Evolutionary conservation across 2,888 invertebrate species (phyloP), one percentile per base, ranked within the genome.

Genomic region (Dichetophora obliterata): DNA sequence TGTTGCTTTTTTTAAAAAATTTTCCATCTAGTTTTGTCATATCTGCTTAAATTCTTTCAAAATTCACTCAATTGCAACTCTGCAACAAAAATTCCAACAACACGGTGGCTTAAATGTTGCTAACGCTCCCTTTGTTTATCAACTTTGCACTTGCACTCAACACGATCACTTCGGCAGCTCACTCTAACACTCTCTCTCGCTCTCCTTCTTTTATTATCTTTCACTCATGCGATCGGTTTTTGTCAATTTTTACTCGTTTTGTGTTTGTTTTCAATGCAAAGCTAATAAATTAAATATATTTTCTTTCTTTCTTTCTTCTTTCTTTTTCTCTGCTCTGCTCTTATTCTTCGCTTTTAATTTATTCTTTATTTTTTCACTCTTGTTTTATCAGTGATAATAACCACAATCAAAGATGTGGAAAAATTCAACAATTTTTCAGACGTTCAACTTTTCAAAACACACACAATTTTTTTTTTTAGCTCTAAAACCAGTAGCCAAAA

Each of bases 261-360:
- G 43, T 43, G 43, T 43, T 43, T 43, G 43, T 43, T 43, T 43
- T 43, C 43, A 43, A 43, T 43, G 43, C 43, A 43, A 43, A 43
- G 43, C 11, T 43, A 43, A 43, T 43, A 43, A 43, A 43, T 43
- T 43, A 43, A 43, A 43, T 70, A 63, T 63, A 70, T 74, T 70
- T 43, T 77, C 59, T 27, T 37, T 59, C 19, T 24, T n/a, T n/a
- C n/a, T n/a, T 74, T 59, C 37, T 34, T 75, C 74, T 77, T 71
- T 74, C 66, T 59, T 34, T 75, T 75, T 77, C 74, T 74, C 70
- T 59, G 24, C 52, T 57, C 69, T 70, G n/a, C 48, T 50, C 65
- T 5, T 50, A 69, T 24, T 69, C 68, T 37, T 27, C 24, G 27
- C 43, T 48, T 27, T 37, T 75, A 77, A 79, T 72, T 54, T 31